Percentiles rank a stretch among this genome's conserved stretches.
Conservation (phyloP, 2,888 invertebrate species). For the Melikaiella ostensackeni region DNA sequence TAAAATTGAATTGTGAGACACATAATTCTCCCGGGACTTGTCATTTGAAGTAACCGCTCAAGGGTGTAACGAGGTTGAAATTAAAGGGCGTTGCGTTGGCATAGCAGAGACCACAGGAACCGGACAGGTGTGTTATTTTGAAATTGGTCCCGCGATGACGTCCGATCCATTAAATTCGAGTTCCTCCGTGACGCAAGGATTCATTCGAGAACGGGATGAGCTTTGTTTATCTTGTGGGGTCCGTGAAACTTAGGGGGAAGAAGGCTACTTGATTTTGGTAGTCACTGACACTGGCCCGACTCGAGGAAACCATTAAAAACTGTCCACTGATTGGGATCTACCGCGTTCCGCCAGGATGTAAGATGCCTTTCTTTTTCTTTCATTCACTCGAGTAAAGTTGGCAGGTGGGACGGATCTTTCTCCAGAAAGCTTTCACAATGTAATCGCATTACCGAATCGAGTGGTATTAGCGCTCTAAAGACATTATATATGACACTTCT, state of each 20-base stretch:
- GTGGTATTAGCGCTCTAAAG: background rate
- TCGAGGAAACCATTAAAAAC: constrained; percentile 43
- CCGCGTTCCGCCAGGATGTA: constrained; percentile 41
- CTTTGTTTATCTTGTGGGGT: constrained; percentile 29
- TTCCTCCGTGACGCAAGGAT: background rate
- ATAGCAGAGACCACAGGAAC: background rate
- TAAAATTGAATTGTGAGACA: too few relatives aligned
- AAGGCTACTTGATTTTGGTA: constrained; percentile 49
- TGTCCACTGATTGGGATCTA: constrained; percentile 42
- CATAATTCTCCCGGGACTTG: too few relatives aligned
- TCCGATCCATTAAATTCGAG: background rate
- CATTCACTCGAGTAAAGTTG: constrained; percentile 24
- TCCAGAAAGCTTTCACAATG: constrained; percentile 38
- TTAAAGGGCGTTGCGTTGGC: background rate
- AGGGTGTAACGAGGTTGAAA: background rate
- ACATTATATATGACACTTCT: background rate
- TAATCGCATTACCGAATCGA: constrained; percentile 47
- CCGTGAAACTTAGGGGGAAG: constrained; percentile 27
- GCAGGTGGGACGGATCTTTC: constrained; percentile 27
- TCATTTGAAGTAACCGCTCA: background rate
- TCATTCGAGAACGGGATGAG: background rate
- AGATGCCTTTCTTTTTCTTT: constrained; percentile 12
- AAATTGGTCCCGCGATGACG: constrained; percentile 51
- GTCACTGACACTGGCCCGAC: constrained; percentile 31
- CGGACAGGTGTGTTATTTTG: constrained; percentile 39